Base-by-base conservation (phyloP, 2,888 invertebrate genomes). In the Synergus itoensis region DNA sequence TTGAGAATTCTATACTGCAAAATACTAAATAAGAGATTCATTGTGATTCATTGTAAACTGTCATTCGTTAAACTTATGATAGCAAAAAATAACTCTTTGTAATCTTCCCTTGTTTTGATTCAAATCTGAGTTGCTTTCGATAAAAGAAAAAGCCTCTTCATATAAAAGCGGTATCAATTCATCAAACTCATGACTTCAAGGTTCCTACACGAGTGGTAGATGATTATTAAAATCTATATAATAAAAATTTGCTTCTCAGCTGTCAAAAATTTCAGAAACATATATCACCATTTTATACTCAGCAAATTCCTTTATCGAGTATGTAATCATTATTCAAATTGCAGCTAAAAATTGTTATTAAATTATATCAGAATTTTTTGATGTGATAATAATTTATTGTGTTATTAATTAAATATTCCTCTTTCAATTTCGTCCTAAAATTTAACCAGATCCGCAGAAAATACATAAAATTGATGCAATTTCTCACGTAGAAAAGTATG, bases 381-480 rank as follows among this genome's bases (percentile, higher is more conserved):
- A 3, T 28, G 36, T 5, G 36, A 36, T 0, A 36, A 36, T 36
- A 36, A 36, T 36, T 36, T 4, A 36, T 5, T 7, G 36, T 36
- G 5, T 36, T 36, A n/a, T 1, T 40, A 41, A 76, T 73, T 69
- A 21, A 77, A 60, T 45, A 77, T 48, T 7, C 28, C 7, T 28
- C 18, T 14, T 41, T 77, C 48, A 73, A 63, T 63, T 75, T 1
- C 53, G 45, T 67, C 4, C 36, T 57, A 5, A 57, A 75, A 53
- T 75, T 57, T 36, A 67, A 65, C 28, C 5, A 73, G 18, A 36
- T 36, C 36, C 36, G 5, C 36, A 36, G 36, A 36, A 36, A 36
- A 36, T 36, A 36, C 5, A 36, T 36, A 48, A 48, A 1, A 48
- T 16, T 48, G 16, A 16, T 14, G 48, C 16, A 48, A 48, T 5